Conservation (phyloP, 2,113 vertebrate species). For the Strigops habroptila region DNA sequence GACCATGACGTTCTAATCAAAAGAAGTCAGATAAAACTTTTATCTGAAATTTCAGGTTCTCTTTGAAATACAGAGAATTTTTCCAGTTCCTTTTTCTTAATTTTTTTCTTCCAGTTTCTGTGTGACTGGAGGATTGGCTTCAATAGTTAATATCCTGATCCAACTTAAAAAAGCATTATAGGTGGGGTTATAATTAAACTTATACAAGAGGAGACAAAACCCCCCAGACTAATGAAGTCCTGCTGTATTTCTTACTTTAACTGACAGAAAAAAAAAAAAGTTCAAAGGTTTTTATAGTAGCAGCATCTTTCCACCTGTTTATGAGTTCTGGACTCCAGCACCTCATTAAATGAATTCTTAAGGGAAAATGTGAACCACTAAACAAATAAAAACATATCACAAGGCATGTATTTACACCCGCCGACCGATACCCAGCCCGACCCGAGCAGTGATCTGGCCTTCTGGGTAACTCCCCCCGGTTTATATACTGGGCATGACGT, state of each 20-base stretch:
- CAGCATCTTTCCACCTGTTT: not conserved
- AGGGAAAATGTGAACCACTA: not conserved
- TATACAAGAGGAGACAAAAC: not conserved
- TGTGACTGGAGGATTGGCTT: not conserved
- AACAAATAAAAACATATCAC: not conserved
- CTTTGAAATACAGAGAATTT: not conserved
- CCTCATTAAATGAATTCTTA: not conserved
- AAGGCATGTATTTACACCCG: not conserved
- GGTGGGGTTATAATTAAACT: not conserved
- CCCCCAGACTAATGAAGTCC: not conserved
- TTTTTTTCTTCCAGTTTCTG: not conserved
- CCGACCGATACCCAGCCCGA: too few species aligned
- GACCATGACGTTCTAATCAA: not conserved
- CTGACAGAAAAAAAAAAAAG: fast-evolving
- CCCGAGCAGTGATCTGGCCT: too few species aligned
- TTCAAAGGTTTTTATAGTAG: not conserved
- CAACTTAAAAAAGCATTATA: not conserved
- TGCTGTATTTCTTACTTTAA: not conserved
- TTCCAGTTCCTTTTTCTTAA: not conserved
- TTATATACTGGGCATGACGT: too few species aligned
- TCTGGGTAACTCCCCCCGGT: too few species aligned
- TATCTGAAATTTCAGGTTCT: not conserved
- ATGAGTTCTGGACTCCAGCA: not conserved
- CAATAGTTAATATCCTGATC: not conserved
- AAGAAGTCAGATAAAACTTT: not conserved